Base-by-base conservation (phyloP, 2,888 invertebrate species). In the Leuctra nigra region DNA sequence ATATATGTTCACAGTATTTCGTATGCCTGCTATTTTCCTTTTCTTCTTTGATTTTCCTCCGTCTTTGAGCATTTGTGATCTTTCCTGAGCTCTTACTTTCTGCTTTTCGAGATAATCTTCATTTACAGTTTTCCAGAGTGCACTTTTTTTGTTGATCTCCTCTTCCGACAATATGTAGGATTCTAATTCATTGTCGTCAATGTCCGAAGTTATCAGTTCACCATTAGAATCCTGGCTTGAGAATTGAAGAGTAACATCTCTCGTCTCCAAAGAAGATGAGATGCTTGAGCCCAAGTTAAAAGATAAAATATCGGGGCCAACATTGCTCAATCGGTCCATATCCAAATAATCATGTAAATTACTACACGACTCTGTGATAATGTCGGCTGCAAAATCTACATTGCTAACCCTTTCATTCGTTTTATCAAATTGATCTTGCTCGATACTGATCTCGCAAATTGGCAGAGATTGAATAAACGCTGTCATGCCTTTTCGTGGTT, bases 151-250 rank as follows among this genome's bases (percentile, higher is more conserved):
- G 52, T 80, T 73, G 0, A 87, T 83, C 72, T 98, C 98, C 53
- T 83, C 81, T 41, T 87, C 87, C 1, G 80, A 81, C 75, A 92
- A 79, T 59, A 97, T 89, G 66, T 95, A 88, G 13, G 84, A 82
- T 67, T 90, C 87, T 47, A 98, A 78, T 75, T 98, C 97, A 4
- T 83, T 86, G 66, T 98, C 98, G 66, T 97, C 92, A 50, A 93
- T 80, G n/a, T 75, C 79, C 39, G 82, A 83, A 36, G 91, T 74
- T 62, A 84, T 78, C 14, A 91, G 72, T 62, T 88, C 87, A 1
- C 75, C 69, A 72, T 66, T 64, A 72, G 73, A 59, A 68, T 62
- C 24, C 18, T 47, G 53, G 11, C 4, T 9, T 23, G 7, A 11
- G n/a, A n/a, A n/a, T n/a, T n/a, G n/a, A 62, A 64, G 35, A 41